Conservation (phyloP, 2,113 vertebrate species). For the Tachysurus fulvidraco region DNA sequence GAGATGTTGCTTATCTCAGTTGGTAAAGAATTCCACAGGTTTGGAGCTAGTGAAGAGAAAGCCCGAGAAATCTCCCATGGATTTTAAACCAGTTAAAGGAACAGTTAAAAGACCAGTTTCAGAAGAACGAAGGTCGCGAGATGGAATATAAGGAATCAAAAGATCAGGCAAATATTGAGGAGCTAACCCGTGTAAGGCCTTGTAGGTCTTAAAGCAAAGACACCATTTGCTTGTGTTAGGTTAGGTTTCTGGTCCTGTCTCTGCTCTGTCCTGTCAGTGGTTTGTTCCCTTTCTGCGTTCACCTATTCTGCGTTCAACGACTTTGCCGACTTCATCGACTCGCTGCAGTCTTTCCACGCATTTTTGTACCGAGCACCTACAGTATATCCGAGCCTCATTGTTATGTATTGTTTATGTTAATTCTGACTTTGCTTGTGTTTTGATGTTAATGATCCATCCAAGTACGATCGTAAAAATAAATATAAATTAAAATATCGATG, state of each 20-base stretch:
- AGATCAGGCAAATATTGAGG: too few relatives aligned
- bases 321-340: not conserved
- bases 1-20: too few relatives aligned
- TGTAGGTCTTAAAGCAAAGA: too few relatives aligned
- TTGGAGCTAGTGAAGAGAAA: too few relatives aligned
- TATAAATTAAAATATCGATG: not conserved
- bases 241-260: not conserved
- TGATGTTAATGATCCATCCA: not conserved
- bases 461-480: not conserved
- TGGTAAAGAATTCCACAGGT: too few relatives aligned
- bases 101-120: too few relatives aligned
- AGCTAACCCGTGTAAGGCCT: too few relatives aligned
- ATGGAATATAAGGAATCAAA: too few relatives aligned
- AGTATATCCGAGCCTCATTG: not conserved
- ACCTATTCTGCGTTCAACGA: not conserved
- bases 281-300: not conserved
- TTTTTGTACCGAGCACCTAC: not conserved
- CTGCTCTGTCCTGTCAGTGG: not conserved
- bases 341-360: not conserved
- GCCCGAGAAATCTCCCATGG: too few relatives aligned
- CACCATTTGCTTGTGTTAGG: not conserved
- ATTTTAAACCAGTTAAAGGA: too few relatives aligned
- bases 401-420: not conserved
- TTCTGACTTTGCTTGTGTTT: not conserved
- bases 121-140: too few relatives aligned